phyloP scores from a whole-genome alignment of 2,888 invertebrate genomes.

The Polydrusus pterygomalis region DNA sequence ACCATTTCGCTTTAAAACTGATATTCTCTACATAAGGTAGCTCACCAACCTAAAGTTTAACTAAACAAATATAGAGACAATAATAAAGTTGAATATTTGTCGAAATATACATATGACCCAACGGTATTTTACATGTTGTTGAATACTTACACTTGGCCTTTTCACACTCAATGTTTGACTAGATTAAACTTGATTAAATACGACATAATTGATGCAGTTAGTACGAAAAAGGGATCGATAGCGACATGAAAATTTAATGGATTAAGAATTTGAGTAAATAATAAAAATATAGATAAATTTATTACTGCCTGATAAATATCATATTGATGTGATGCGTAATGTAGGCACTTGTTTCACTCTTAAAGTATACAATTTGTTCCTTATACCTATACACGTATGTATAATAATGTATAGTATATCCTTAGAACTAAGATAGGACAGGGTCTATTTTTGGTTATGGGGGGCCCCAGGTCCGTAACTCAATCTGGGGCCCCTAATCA shows the following conservation, averaged over 20 bases:
- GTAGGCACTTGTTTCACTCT: too few species aligned
- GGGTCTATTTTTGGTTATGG: too few species aligned
- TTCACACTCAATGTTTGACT: constrained; percentile 22
- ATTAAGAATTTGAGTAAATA: not conserved
- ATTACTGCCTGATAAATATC: constrained; percentile 9
- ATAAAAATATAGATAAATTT: not conserved
- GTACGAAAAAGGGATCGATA: constrained; percentile 8
- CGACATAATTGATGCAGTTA: constrained; percentile 8
- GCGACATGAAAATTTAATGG: not conserved
- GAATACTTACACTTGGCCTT: constrained; percentile 9
- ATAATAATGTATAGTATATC: too few species aligned
- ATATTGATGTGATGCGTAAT: not conserved
- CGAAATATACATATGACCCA: not conserved
- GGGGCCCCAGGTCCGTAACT: too few species aligned
- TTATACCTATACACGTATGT: too few species aligned
- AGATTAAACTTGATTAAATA: constrained; percentile 1
- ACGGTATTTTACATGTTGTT: constrained; percentile 15
- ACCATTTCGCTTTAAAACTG: not conserved
- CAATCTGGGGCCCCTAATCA: too few species aligned
- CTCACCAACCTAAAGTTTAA: not conserved
- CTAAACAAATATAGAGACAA: constrained; percentile 3
- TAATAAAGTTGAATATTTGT: constrained; percentile 16
- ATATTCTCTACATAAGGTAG: not conserved
- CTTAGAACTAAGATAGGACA: too few species aligned
- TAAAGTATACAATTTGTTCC: too few species aligned